A percentile compares a stretch with the other conserved stretches of the same genome.
These are phyloP conservation scores for Luidia sarsii DNA, from an alignment of 53 echinoderm and acorn worm genomes.

Conservation along the genomic window DNA sequence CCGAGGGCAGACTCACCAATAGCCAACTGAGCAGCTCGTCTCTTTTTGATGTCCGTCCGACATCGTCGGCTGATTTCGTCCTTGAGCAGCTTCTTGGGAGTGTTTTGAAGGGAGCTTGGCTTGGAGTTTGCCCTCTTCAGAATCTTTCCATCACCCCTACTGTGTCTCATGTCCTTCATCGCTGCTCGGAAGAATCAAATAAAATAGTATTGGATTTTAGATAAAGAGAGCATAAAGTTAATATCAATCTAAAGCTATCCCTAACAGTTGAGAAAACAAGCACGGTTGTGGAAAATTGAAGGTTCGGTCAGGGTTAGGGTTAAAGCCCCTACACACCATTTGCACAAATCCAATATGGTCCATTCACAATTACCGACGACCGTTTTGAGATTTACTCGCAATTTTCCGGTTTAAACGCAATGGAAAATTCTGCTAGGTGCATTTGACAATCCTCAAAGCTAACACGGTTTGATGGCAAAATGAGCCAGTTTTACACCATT, in stretches of 20 bases:
- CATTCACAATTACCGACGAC: too few relatives aligned
- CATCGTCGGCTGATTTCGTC: conserved; percentile 70
- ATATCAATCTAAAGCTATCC: not conserved
- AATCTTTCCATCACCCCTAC: conserved; percentile 57
- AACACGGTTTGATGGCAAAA: too few relatives aligned
- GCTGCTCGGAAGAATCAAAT: conserved; percentile 16
- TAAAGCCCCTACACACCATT: too few relatives aligned
- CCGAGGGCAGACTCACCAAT: conserved; percentile 80
- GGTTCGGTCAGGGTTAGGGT: too few relatives aligned
- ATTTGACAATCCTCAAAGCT: too few relatives aligned
- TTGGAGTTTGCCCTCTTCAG: conserved; percentile 70
- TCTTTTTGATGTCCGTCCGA: conserved; percentile 88
- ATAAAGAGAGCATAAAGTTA: not conserved
- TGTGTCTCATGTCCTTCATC: conserved; percentile 66
- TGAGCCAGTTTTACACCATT: too few relatives aligned
- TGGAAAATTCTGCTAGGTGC: too few relatives aligned
- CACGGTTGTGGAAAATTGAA: too few relatives aligned
- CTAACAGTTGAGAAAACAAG: too few relatives aligned
- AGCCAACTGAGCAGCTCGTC: conserved; percentile 73
- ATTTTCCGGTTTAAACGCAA: too few relatives aligned
- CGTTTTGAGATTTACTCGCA: too few relatives aligned
- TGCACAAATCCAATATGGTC: too few relatives aligned
- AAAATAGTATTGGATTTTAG: not conserved
- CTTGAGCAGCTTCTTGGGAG: conserved; percentile 72
- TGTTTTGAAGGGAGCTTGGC: conserved; percentile 77